Evolutionary conservation across 2,888 invertebrate species (phyloP), one percentile per base, ranked within the genome.

Genomic region (Danaus chrysippus): DNA sequence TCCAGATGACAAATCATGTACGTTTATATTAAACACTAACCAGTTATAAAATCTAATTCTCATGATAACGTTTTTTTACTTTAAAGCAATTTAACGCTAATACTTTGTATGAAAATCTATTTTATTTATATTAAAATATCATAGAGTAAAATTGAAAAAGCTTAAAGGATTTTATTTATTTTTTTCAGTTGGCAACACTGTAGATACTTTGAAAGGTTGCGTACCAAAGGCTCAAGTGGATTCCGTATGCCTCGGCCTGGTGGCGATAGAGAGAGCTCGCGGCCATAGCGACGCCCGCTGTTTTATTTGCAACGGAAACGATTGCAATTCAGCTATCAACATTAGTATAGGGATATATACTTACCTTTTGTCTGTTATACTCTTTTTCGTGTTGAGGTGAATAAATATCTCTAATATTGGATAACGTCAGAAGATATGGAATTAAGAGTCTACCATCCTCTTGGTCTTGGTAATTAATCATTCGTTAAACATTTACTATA

Each of bases 211-310:
- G 8, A 72, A 83, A 61, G 91, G 91, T 11, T 91, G 91, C 68
- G 76, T 90, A 10, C 87, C 91, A 0, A 76, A 75, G 62, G 77
- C 73, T 1, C 86, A 88, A 66, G 81, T 87, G 8, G 91, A 91
- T 70, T 85, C 86, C 0, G 86, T 90, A 43, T 91, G 91, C 71
- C 73, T 82, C 19, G 83, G 81, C 15, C 74, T 91, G 3, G 78
- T 78, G 0, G 86, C 89, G 0, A 82, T 89, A 0, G 87, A 91
- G 63, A 77, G 87, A 68, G 86, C 90, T 10, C 78, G 91, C 59
- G 86, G 88, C 0, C 91, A 91, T 72, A 89, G 87, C 67, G 85
- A 90, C 73, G 90, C 87, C 0, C 81, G 84, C n/a, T 91, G 91
- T 69, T 82, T 74, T 62, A 76, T 82, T 54, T 91, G 91, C 74